phyloP scores from a whole-genome alignment of 2,113 vertebrate genomes.

The Arenaria interpres region DNA sequence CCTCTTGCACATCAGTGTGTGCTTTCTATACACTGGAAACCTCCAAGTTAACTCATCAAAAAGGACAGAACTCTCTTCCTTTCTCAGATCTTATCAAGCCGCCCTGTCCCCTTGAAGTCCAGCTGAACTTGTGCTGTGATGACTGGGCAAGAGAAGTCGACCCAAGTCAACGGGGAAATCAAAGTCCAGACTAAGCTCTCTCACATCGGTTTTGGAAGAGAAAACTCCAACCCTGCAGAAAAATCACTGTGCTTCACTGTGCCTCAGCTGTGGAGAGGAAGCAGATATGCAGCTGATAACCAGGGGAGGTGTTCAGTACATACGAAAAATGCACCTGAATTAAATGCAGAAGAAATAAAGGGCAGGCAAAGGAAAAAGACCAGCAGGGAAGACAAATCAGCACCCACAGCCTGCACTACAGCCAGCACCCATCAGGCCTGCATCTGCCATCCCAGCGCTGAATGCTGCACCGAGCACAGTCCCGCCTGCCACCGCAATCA shows the following conservation, averaged over 20 bases:
- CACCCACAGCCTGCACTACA: not conserved
- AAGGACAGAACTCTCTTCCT: not conserved
- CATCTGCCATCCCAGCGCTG: not conserved
- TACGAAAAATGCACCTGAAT: not conserved
- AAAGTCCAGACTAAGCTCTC: not conserved
- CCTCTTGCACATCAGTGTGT: not conserved
- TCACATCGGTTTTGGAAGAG: not conserved
- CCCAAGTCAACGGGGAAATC: not conserved
- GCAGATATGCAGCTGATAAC: not conserved
- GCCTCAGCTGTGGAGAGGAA: not conserved
- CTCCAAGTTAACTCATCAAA: not conserved
- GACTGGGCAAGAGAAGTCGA: not conserved
- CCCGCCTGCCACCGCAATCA: not conserved
- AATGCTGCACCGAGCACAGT: accelerated
- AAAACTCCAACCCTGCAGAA: not conserved
- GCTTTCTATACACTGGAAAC: not conserved
- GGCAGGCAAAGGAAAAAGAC: not conserved
- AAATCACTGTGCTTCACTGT: not conserved
- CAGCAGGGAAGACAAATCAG: not conserved
- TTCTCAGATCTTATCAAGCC: not conserved
- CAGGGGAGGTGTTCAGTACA: not conserved
- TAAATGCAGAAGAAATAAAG: not conserved
- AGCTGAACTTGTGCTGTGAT: not conserved
- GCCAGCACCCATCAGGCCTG: no score
- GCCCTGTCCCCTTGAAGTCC: not conserved